Conservation (phyloP, 2,888 invertebrate genomes). For the Agonum fuliginosum region DNA sequence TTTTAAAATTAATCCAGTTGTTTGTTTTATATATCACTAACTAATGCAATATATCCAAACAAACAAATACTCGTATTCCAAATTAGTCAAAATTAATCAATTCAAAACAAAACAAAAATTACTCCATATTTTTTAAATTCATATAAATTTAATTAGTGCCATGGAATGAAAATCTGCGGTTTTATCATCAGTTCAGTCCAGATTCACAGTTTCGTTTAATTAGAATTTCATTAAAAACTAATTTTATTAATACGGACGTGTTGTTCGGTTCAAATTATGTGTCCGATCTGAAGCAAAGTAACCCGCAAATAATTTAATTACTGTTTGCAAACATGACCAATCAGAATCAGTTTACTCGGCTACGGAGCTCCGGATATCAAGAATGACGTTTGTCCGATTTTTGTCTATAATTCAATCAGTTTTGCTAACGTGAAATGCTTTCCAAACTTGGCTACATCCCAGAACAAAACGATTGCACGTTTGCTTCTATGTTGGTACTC, state of each 20-base stretch:
- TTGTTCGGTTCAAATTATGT: constrained; percentile 47
- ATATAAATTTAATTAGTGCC: constrained; percentile 36
- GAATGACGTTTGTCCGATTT: constrained; percentile 19
- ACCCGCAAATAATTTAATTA: constrained; percentile 44
- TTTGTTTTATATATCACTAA: background rate
- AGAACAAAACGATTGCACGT: too few species aligned
- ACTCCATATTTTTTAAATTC: constrained; percentile 21
- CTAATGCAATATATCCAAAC: background rate
- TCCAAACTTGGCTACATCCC: constrained; percentile 24
- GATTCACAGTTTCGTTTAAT: constrained; percentile 39
- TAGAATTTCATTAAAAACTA: constrained; percentile 49
- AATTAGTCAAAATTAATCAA: constrained; percentile 29
- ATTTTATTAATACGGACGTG: constrained; percentile 41
- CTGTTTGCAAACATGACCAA: constrained; percentile 23
- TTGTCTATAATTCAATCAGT: constrained; percentile 29
- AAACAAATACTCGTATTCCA: constrained; percentile 13
- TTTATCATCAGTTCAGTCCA: constrained; percentile 25
- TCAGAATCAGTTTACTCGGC: constrained; percentile 18
- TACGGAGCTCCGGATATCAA: background rate
- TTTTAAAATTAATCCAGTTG: background rate
- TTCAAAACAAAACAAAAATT: constrained; percentile 8
- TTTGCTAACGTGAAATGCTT: constrained; percentile 4
- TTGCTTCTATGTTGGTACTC: background rate
- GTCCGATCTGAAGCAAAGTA: constrained; percentile 34
- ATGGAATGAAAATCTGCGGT: constrained; percentile 36